Base-by-base conservation (phyloP, 2,113 vertebrate genomes). In the Scomber japonicus region DNA sequence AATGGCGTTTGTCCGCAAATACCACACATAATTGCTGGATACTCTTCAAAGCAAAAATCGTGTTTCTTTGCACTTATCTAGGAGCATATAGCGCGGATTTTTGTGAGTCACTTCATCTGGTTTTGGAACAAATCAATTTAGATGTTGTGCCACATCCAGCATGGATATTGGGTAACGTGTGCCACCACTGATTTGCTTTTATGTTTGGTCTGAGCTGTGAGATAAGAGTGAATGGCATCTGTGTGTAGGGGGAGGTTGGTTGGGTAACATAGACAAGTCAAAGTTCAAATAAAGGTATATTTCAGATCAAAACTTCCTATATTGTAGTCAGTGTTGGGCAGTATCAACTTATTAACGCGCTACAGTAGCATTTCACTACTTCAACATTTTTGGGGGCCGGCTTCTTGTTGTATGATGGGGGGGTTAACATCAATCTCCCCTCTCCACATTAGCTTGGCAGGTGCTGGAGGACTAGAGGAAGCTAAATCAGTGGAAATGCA, bases 91-190 rank as follows among this genome's bases (percentile, higher is more conserved):
- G 82, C 44, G 44, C 88, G 81, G 83, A 83, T 83, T 91, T 76
- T 68, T 83, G 59, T 69, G 69, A 88, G 80, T 88, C 69, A 78
- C 76, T 87, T 84, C 84, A 83, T 90, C 75, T 83, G 81, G 56
- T 84, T 90, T 91, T 77, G 91, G 89, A 92, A 91, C 91, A 88
- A 92, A 93, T 92, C 89, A 86, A 92, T 92, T 92, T 79, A 78
- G 86, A 87, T 84, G 79, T 60, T 77, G 79, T 65, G 80, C 62
- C 71, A 82, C 68, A 76, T 90, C 84, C 76, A 86, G 71, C 45
- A 63, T 59, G 83, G 70, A 77, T 86, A 80, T 82, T 84, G 87
- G 78, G 60, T 51, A 71, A 83, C 66, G 48, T 64, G 56, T 75
- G 70, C 54, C 51, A 83, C 71, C 71, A 19, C 75, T 74, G 71